Evolutionary conservation across 2,888 invertebrate species (phyloP).

Genomic region (Siphlonurus alternatus): DNA sequence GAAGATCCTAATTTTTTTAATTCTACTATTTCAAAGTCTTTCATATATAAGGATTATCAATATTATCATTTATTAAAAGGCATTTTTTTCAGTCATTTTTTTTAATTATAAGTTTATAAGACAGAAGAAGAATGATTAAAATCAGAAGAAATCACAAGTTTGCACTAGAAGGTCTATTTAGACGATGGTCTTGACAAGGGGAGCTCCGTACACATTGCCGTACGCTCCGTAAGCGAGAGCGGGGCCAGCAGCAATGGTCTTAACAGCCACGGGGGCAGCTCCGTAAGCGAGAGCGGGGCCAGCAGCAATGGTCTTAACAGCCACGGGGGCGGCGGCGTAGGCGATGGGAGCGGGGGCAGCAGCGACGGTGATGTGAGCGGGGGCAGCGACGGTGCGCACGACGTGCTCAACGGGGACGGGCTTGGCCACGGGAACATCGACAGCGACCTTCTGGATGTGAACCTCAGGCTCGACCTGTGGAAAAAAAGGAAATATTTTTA

Average conservation of each 20-base stretch:
- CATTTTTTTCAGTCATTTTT: too few species aligned
- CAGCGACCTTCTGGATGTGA: conserved; percentile 19
- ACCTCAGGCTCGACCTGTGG: conserved; percentile 22
- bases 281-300: background rate
- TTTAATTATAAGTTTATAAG: too few species aligned
- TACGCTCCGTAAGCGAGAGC: background rate
- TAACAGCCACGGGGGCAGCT: background rate
- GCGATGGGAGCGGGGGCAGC: background rate
- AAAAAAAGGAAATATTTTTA: too few species aligned
- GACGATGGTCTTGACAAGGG: background rate
- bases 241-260: too few species aligned
- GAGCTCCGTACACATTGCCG: background rate
- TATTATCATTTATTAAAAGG: too few species aligned
- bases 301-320: background rate
- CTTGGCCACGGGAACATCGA: conserved; percentile 16
- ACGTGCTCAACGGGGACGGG: conserved; percentile 11
- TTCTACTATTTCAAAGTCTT: too few species aligned
- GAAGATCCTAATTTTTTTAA: too few species aligned
- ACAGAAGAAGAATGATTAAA: too few species aligned
- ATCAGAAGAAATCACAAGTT: too few species aligned
- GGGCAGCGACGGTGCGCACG: background rate
- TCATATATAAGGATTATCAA: too few species aligned
- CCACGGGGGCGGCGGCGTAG: background rate
- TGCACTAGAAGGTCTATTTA: too few species aligned
- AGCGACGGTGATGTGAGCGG: background rate